Conservation (phyloP, 2,113 vertebrate genomes). For the Xiphophorus hellerii region DNA sequence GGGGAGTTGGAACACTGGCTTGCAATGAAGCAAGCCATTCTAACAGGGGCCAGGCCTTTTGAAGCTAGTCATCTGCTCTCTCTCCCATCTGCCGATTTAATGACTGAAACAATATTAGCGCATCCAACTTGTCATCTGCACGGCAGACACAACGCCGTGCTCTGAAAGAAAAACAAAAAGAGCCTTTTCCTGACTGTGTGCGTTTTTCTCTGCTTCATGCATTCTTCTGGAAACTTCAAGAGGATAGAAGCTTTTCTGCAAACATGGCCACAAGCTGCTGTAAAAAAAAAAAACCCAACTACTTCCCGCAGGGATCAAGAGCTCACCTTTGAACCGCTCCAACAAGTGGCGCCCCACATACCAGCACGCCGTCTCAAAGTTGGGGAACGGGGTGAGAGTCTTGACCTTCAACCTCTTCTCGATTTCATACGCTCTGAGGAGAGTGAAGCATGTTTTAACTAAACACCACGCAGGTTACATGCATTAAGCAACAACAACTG, state of each 20-base stretch:
- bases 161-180: not conserved
- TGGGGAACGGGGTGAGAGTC: constrained; percentile 93
- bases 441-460: constrained; percentile 48
- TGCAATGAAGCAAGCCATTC: constrained; percentile 81
- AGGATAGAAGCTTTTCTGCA: constrained; percentile 15
- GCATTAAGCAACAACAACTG: not conserved
- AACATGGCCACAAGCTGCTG: constrained; percentile 6
- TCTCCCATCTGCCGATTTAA: constrained; percentile 72
- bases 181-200: constrained; percentile 35
- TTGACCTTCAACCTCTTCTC: constrained; percentile 92
- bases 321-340: constrained; percentile 94
- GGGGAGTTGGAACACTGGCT: constrained; percentile 73
- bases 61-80: constrained; percentile 83
- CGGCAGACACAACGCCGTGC: constrained; percentile 63
- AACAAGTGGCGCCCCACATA: constrained; percentile 93
- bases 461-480: constrained; percentile 17
- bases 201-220: constrained; percentile 30
- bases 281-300: not conserved
- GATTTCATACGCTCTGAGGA: constrained; percentile 95
- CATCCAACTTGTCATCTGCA: constrained; percentile 78
- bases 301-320: not conserved
- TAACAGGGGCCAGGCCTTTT: constrained; percentile 71
- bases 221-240: constrained; percentile 36
- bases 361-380: constrained; percentile 98
- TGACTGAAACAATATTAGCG: constrained; percentile 79